Base-by-base conservation (phyloP, 2,888 invertebrate genomes). In the Chloroclystis v-ata region DNA sequence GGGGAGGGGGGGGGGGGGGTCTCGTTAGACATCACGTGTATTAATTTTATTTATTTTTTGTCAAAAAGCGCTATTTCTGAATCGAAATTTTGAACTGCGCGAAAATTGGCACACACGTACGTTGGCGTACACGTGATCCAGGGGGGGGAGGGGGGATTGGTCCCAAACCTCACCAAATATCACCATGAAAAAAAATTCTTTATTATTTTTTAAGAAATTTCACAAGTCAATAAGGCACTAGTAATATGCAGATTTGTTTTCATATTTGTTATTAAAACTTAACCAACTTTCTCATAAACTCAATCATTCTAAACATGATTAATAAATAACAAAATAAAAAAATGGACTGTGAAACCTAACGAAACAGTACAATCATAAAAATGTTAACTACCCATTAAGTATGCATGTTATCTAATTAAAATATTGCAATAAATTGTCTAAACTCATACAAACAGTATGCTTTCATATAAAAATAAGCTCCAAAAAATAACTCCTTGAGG, bases 151-250 rank as follows among this genome's bases (percentile, higher is more conserved):
- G n/a, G n/a, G n/a, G n/a, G n/a, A n/a, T n/a, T n/a, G n/a, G n/a
- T n/a, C n/a, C n/a, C n/a, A n/a, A n/a, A n/a, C n/a, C n/a, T n/a
- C n/a, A n/a, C n/a, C n/a, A n/a, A n/a, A n/a, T n/a, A n/a, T n/a
- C n/a, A n/a, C n/a, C n/a, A n/a, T n/a, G n/a, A n/a, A n/a, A n/a
- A n/a, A n/a, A n/a, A n/a, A n/a, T n/a, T n/a, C n/a, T n/a, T n/a
- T n/a, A n/a, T n/a, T n/a, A n/a, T n/a, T n/a, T 20, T 35, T 24
- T 11, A 8, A n/a, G 20, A 20, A 24, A 16, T 57, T 76, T 78
- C 78, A 81, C 66, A 69, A 83, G 82, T 81, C 82, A 83, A 83
- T 79, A 83, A 84, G 72, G 74, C 75, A 82, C 75, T 68, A 72
- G 67, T 67, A 79, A 78, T 76, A 80, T 57, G 77, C 84, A 83